Conservation (phyloP, 2,113 vertebrate species). For the Himantopus leucocephalus region DNA sequence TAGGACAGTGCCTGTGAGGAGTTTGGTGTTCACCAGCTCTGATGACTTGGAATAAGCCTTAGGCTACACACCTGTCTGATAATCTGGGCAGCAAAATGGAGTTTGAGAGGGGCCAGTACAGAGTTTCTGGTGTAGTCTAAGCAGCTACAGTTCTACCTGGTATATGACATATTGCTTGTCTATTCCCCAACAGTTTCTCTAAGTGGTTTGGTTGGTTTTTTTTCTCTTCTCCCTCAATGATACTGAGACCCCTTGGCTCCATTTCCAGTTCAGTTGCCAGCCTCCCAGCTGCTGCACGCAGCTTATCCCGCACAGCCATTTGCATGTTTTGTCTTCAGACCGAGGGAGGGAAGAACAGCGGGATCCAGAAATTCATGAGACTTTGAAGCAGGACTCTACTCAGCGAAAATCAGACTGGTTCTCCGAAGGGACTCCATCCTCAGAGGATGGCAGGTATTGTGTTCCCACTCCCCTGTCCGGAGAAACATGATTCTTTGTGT, state of each 20-base stretch:
- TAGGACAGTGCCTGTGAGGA: not conserved
- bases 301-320: not conserved
- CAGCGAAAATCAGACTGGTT: not conserved
- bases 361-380: not conserved
- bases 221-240: not conserved
- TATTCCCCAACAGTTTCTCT: not conserved
- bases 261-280: not conserved
- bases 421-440: not conserved
- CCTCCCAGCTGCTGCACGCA: not conserved
- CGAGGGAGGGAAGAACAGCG: not conserved
- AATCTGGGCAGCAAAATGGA: not conserved
- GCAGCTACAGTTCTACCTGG: not conserved
- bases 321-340: not conserved
- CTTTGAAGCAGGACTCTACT: not conserved
- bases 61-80: not conserved
- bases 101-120: not conserved
- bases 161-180: not conserved
- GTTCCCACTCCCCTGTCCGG: not conserved
- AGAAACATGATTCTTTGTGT: not conserved
- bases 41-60: not conserved
- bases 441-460: not conserved
- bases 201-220: too few relatives aligned
- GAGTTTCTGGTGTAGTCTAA: not conserved
- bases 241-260: not conserved
- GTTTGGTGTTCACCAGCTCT: not conserved